These are phyloP conservation scores for Eupithecia tripunctaria DNA, from an alignment of 2,888 invertebrate genomes.

Conservation along the genomic window DNA sequence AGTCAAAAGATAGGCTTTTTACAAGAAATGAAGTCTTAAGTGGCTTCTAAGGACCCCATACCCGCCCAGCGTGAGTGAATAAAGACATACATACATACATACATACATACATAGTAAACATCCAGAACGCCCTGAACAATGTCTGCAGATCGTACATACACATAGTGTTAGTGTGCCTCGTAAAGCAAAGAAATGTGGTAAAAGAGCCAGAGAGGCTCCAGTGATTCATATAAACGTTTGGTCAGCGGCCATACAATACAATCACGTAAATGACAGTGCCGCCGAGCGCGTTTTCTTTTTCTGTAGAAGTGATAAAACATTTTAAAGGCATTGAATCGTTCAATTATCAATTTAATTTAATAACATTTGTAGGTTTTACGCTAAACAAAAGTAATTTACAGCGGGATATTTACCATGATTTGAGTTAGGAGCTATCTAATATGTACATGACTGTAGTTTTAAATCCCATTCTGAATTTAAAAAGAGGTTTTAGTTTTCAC, in stretches of 20 bases:
- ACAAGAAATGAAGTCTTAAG: background rate
- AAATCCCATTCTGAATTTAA: no score
- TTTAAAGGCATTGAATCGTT: constrained; percentile 32
- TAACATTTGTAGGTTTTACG: no score
- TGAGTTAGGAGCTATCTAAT: no score
- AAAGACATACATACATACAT: no score
- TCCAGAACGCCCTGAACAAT: no score
- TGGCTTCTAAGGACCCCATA: no score
- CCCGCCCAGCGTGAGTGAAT: constrained; percentile 52
- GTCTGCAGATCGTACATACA: no score
- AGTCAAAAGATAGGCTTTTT: background rate
- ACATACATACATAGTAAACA: no score
- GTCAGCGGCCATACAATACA: constrained; percentile 76
- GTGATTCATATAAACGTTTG: constrained; percentile 77
- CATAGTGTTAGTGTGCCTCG: constrained; percentile 63
- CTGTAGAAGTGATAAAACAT: constrained; percentile 63
- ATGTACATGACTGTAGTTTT: no score
- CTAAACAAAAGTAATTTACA: no score
- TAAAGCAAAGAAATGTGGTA: constrained; percentile 53
- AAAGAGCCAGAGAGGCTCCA: constrained; percentile 63
- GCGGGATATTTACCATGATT: no score
- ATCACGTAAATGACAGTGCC: constrained; percentile 71
- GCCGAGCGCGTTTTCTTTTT: constrained; percentile 61
- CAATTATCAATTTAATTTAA: background rate
- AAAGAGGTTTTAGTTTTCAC: no score